Base-by-base conservation (phyloP, 2,888 invertebrate genomes). In the Volucella inflata region DNA sequence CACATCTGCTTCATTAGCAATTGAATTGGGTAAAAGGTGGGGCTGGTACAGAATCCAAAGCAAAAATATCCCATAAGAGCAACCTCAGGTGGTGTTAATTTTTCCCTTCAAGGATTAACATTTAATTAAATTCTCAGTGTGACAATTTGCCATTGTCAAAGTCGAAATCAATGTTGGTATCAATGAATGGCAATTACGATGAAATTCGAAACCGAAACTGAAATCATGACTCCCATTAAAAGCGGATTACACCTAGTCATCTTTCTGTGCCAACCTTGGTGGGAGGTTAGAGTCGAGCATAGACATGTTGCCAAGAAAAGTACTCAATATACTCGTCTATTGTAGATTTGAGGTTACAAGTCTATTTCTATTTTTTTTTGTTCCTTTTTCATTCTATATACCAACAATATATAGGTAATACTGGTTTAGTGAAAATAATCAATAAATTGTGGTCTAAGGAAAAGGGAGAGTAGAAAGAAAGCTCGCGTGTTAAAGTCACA, bases 81-180 rank as follows among this genome's bases (percentile, higher is more conserved):
- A 74, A 50, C 50, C 53, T 12, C 60, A 64, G 65, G 67, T 68
- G 65, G 57, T 53, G 42, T 65, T 44, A 57, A 50, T 57, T 17
- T 51, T 50, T 6, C 30, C 30, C 6, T 30, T 53, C 75, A 48
- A 42, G 65, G 79, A 78, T 78, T 78, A 72, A 48, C 70, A 75
- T 75, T 84, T 84, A 75, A 84, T 75, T 84, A 75, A 84, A 79
- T 65, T 51, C 70, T 36, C 44, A 68, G 51, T 17, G 46, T 59
- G 60, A 68, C 75, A 76, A 30, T 68, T 70, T 71, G 40, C 11
- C 44, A 46, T 51, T 76, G 64, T 70, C 70, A 64, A 44, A 42
- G 48, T 53, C 46, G 38, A 11, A 62, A 75, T 62, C 46, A 53
- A 55, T 36, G 51, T 62, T 6, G 6, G 6, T 30, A 30, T 30